A percentile compares a stretch with the other conserved stretches of the same genome.
phyloP scores from a whole-genome alignment of 2,888 invertebrate species.

The Argyresthia goedartella region DNA sequence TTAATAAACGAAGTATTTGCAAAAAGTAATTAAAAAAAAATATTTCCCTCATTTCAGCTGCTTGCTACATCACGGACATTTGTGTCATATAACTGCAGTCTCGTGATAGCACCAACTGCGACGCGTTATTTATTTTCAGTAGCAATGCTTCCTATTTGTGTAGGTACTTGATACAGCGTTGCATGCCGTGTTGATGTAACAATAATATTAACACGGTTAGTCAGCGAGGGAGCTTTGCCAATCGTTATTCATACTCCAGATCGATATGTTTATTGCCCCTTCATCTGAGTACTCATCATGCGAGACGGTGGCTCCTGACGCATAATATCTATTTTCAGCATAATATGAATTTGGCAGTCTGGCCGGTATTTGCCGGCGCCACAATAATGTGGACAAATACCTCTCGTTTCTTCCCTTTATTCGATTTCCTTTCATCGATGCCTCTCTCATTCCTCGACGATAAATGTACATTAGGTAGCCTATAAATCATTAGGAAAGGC shows the following conservation, averaged over 20 bases:
- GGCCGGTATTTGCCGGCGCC: neutral
- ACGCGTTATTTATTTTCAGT: neutral
- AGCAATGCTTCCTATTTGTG: neutral
- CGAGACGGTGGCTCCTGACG: slow-evolving; percentile 44
- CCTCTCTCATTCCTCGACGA: too few species aligned
- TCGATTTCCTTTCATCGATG: too few species aligned
- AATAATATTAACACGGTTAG: neutral
- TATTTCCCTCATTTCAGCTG: too few species aligned
- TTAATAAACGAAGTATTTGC: too few species aligned
- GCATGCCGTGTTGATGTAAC: neutral
- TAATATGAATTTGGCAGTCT: slow-evolving; percentile 19
- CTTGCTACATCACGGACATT: too few species aligned
- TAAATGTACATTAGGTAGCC: too few species aligned
- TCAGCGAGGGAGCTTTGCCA: slow-evolving; percentile 35
- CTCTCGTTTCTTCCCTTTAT: too few species aligned
- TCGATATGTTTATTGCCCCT: slow-evolving; percentile 39
- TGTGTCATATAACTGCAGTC: too few species aligned
- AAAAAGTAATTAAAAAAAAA: too few species aligned
- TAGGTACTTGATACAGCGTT: neutral
- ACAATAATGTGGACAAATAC: too few species aligned
- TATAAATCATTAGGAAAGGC: too few species aligned
- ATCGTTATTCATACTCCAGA: slow-evolving; percentile 41
- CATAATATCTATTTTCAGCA: slow-evolving; percentile 43
- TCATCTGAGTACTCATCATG: slow-evolving; percentile 42
- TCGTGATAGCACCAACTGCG: neutral